phyloP scores from a whole-genome alignment of 2,113 vertebrate species.

The Bungarus multicinctus region DNA sequence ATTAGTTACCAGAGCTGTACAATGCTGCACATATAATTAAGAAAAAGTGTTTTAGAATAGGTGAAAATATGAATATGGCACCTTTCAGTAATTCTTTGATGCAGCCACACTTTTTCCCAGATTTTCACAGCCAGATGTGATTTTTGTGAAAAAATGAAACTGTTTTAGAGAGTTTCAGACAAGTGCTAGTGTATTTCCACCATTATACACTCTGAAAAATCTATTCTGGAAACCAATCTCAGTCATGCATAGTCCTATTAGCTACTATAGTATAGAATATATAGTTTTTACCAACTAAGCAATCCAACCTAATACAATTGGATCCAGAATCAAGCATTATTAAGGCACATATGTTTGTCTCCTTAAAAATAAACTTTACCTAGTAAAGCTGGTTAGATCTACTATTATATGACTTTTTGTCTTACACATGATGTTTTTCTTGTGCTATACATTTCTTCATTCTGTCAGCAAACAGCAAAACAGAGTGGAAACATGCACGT shows the following conservation, averaged over 20 bases:
- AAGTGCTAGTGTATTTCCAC: not conserved
- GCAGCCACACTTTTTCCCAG: not conserved
- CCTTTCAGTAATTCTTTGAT: not conserved
- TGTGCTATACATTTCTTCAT: not conserved
- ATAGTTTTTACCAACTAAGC: not conserved
- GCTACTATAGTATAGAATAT: not conserved
- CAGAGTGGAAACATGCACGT: not conserved
- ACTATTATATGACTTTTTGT: not conserved
- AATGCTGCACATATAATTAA: not conserved
- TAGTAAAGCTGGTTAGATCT: not conserved
- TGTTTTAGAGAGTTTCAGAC: not conserved
- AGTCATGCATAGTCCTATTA: not conserved
- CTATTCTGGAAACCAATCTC: not conserved
- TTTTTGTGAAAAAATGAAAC: not conserved
- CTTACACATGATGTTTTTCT: not conserved
- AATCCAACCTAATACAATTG: not conserved
- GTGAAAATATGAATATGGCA: not conserved
- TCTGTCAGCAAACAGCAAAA: not conserved
- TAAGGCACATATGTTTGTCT: not conserved
- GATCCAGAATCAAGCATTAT: not conserved
- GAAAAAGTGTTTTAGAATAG: not conserved
- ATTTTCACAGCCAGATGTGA: not conserved
- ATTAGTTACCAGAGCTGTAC: not conserved
- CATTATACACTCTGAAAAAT: not conserved
- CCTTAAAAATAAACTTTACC: not conserved